A percentile compares a stretch with the other conserved stretches of the same genome.
These are phyloP conservation scores for Tuta absoluta DNA, from an alignment of 2,888 invertebrate genomes.

Conservation along the genomic window DNA sequence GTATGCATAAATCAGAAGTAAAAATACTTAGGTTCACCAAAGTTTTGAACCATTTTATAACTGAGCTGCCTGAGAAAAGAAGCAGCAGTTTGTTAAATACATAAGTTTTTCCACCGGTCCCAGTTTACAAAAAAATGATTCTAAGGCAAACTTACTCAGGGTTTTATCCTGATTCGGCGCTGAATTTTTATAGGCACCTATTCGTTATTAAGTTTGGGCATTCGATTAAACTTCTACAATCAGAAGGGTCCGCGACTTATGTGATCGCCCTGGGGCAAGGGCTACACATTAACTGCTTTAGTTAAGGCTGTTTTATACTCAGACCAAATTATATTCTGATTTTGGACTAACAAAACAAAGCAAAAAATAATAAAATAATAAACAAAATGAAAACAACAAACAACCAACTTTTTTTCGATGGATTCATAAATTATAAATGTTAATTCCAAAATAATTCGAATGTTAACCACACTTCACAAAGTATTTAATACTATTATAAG, in stretches of 20 bases:
- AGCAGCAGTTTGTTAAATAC: neutral
- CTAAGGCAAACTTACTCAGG: neutral
- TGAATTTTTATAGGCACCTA: constrained; percentile 25
- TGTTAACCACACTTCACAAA: too few species aligned
- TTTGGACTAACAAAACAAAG: too few species aligned
- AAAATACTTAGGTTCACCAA: too few species aligned
- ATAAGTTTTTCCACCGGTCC: neutral
- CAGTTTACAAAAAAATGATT: neutral
- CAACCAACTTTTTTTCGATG: too few species aligned
- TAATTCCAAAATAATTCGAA: too few species aligned
- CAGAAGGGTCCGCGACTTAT: constrained; percentile 25
- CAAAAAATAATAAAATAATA: too few species aligned
- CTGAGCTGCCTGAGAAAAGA: too few species aligned
- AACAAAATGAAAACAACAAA: too few species aligned
- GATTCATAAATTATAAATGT: too few species aligned
- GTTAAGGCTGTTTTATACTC: constrained; percentile 11
- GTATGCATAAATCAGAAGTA: too few species aligned
- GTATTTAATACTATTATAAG: too few species aligned
- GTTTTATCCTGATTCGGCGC: constrained; percentile 1
- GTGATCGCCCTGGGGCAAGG: constrained; percentile 21
- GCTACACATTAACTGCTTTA: constrained; percentile 15
- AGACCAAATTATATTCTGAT: neutral
- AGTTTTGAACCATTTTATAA: too few species aligned
- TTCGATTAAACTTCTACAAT: constrained; percentile 33
- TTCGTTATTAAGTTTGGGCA: constrained; percentile 27